These are phyloP conservation scores for Amorpha juglandis DNA, from an alignment of 2,888 invertebrate species.

Conservation along the genomic window DNA sequence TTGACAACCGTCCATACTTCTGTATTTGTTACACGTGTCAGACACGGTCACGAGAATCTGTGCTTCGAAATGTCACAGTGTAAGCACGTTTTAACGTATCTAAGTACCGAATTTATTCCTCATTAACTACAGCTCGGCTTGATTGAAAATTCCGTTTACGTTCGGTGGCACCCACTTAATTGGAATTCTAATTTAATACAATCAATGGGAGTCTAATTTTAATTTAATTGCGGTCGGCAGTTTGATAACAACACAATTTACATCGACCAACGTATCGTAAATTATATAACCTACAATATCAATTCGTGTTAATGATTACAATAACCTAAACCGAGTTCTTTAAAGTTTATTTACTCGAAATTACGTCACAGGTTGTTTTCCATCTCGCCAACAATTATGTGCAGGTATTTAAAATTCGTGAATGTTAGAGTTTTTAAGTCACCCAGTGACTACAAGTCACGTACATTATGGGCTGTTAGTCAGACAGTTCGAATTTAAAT, in stretches of 20 bases:
- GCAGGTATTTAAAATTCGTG: conserved; percentile 36
- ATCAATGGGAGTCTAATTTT: conserved; percentile 19
- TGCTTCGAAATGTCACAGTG: too few species aligned
- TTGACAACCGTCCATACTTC: too few species aligned
- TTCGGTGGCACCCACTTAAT: conserved; percentile 21
- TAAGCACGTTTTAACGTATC: not conserved
- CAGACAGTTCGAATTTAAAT: conserved; percentile 70
- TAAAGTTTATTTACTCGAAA: conserved; percentile 25
- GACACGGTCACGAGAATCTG: too few species aligned
- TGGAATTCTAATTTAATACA: conserved; percentile 28
- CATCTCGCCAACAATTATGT: conserved; percentile 8
- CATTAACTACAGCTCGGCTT: conserved; percentile 32
- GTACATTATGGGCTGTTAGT: conserved; percentile 58
- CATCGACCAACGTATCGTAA: not conserved
- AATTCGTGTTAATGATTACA: conserved; percentile 14
- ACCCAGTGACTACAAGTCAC: conserved; percentile 46
- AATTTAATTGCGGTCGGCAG: conserved; percentile 16
- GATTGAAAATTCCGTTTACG: conserved; percentile 56
- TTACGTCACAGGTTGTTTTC: conserved; percentile 29
- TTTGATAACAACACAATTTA: not conserved
- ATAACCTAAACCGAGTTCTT: conserved; percentile 14
- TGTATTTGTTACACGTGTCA: too few species aligned
- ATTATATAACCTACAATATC: conserved; percentile 15
- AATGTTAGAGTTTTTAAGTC: conserved; percentile 44
- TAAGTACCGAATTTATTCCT: conserved; percentile 29